phyloP scores from a whole-genome alignment of 2,797 vertebrate genomes.

The Pyrocephalus nanus region DNA sequence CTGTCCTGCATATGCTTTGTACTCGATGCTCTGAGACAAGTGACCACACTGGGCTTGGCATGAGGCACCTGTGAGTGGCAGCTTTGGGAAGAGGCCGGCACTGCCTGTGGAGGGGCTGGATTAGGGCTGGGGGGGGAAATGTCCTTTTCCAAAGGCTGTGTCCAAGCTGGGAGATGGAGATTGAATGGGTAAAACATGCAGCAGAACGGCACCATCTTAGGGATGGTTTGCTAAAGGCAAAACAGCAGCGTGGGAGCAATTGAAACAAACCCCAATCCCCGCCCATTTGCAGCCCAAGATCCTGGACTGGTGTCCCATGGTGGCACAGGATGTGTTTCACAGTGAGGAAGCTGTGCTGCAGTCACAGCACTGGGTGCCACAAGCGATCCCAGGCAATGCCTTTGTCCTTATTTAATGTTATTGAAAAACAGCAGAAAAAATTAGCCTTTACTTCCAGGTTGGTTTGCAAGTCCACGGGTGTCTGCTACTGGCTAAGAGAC shows the following conservation, averaged over 20 bases:
- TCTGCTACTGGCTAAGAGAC: not conserved
- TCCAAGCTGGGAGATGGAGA: not conserved
- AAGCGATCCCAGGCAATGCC: not conserved
- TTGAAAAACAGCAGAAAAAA: not conserved
- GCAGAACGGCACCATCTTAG: rapidly evolving
- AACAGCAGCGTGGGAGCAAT: not conserved
- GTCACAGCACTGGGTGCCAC: not conserved
- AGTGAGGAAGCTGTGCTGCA: rapidly evolving
- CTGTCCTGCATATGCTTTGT: slow-evolving; percentile 44
- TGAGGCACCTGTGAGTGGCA: rapidly evolving
- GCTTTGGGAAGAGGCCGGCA: rapidly evolving
- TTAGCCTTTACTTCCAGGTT: not conserved
- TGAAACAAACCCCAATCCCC: not conserved
- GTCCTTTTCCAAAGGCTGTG: not conserved
- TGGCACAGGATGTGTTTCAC: rapidly evolving
- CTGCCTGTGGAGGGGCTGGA: not conserved
- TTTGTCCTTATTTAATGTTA: not conserved
- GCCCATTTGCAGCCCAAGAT: not conserved
- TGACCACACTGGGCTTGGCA: not conserved
- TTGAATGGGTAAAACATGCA: rapidly evolving
- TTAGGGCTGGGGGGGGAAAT: not conserved
- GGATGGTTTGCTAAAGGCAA: not conserved
- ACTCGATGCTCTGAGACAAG: not conserved
- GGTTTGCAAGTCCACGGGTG: not conserved
- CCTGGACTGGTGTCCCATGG: not conserved